These are phyloP conservation scores for Calliopsis andreniformis DNA, from an alignment of 1,140 invertebrate species.

Conservation along the genomic window DNA sequence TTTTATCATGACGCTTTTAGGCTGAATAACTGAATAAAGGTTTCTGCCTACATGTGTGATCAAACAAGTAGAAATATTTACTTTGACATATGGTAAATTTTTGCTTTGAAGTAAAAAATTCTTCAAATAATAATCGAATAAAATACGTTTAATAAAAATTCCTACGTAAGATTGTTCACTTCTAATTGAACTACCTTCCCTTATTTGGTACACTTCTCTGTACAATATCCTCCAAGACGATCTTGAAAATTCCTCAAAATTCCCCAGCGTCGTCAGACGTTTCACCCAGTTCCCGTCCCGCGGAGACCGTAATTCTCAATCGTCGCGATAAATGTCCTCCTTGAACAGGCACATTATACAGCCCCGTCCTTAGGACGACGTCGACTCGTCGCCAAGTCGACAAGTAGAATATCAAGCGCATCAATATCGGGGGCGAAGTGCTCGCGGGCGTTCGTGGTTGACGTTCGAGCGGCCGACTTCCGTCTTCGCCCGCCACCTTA, in stretches of 20 bases:
- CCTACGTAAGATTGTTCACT: no score
- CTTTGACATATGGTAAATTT: no score
- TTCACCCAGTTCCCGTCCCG: background rate
- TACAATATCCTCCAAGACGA: no score
- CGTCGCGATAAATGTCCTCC: background rate
- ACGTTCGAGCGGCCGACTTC: slow-evolving; percentile 48
- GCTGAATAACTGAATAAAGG: slow-evolving; percentile 1
- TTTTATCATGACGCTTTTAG: slow-evolving; percentile 16
- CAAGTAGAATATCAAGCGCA: background rate
- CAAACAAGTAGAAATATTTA: background rate
- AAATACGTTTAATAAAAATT: no score
- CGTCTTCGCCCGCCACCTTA: slow-evolving; percentile 58
- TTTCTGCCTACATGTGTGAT: background rate
- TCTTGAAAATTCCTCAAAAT: background rate
- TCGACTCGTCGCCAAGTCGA: no score
- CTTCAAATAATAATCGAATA: no score
- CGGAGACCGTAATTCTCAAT: background rate
- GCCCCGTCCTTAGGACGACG: background rate
- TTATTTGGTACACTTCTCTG: no score
- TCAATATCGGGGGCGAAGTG: slow-evolving; percentile 16
- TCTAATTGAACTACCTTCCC: no score
- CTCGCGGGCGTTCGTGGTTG: slow-evolving; percentile 12
- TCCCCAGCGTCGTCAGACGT: background rate
- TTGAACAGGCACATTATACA: background rate
- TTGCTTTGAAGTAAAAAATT: no score